Conservation (phyloP, 2,113 vertebrate species). For the Laterallus jamaicensis region DNA sequence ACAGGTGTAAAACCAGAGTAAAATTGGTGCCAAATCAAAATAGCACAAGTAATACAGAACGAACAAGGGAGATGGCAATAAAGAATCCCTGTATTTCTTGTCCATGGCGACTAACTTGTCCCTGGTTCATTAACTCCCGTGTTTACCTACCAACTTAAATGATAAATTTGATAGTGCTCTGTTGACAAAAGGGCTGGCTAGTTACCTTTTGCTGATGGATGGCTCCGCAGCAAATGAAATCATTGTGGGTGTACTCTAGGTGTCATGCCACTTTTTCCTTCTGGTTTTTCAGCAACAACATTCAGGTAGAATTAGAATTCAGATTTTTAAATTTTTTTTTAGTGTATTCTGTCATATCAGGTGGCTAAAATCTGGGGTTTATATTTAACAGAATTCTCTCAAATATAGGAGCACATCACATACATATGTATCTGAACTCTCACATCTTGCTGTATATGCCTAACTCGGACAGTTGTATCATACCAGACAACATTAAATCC, state of each 20-base stretch:
- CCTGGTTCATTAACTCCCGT: conserved; percentile 53
- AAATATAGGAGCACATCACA: neutral
- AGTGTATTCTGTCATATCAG: neutral
- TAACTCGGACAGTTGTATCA: neutral
- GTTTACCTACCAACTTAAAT: conserved; percentile 33
- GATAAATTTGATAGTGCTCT: conserved; percentile 34
- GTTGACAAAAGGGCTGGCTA: conserved; percentile 38
- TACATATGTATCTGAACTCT: neutral
- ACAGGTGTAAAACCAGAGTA: neutral
- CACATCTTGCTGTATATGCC: neutral
- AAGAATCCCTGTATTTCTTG: conserved; percentile 24
- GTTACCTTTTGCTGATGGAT: conserved; percentile 29
- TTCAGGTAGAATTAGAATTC: neutral
- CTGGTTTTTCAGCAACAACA: neutral
- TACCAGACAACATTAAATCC: neutral
- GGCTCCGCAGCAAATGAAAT: conserved; percentile 16
- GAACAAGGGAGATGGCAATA: neutral
- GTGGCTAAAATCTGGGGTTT: neutral
- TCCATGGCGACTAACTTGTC: neutral
- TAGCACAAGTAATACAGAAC: neutral
- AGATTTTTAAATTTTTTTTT: neutral
- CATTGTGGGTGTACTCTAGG: neutral
- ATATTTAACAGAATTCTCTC: neutral
- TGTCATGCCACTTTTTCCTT: neutral
- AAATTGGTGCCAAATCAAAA: conserved; percentile 23